Evolutionary conservation across 2,797 vertebrate genomes (phyloP), one percentile per base, ranked within the genome.

Genomic region (Cygnus olor): DNA sequence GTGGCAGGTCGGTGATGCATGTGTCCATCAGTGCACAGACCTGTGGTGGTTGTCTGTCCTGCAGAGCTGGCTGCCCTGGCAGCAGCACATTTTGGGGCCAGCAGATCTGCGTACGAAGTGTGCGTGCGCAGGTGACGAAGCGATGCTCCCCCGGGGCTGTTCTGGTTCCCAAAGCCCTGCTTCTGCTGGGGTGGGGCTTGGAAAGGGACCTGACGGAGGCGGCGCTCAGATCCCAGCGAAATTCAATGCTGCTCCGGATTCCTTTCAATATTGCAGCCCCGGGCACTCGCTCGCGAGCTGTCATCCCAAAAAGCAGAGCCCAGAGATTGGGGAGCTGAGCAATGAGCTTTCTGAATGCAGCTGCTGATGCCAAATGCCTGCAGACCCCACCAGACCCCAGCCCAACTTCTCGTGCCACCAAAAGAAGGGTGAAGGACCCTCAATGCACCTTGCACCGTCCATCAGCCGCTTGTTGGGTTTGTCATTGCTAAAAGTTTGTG

Each of bases 401-500:
- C 21, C 16, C 60, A 11, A 3, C 4, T n/a, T 30, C 40, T 5
- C 17, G 42, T 56, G 18, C 5, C 9, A 1, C 70, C 36, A 44
- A 1, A 53, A 30, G 8, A 0, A 7, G 14, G 8, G 14, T 34
- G 30, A 5, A 32, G 64, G 38, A 5, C 21, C 28, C 74, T 54
- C 0, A 1, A 20, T 32, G 54, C 1, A 2, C 24, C 72, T 57
- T 44, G 60, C 8, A 18, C 40, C 56, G 2, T 7, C 11, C 11
- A 11, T 44, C 20, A 57, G 42, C 34, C 34, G n/a, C 24, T 8
- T 13, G 42, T 17, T n/a, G 38, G 47, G 32, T 51, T 80, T 71
- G 53, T 22, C 19, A 6, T 1, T 3, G 36, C 1, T 9, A 2
- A 1, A 9, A 27, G 10, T 7, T 47, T 7, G 10, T 22, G 58